phyloP scores from a whole-genome alignment of 1,140 invertebrate genomes.

The Apis cerana region DNA sequence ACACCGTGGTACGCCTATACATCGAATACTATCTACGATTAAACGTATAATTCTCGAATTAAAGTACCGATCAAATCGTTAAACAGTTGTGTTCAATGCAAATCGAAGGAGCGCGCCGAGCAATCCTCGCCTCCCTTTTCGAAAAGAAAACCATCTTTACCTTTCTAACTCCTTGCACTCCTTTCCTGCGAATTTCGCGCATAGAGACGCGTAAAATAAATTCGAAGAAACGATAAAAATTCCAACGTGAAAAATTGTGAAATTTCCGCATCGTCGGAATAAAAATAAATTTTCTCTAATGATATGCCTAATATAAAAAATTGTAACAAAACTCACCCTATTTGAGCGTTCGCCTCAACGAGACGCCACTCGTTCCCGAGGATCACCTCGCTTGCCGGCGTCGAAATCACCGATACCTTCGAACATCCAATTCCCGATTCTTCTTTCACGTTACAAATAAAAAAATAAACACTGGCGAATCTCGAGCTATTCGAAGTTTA shows the following conservation, averaged over 20 bases:
- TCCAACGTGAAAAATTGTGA: background rate
- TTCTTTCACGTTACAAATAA: too few relatives aligned
- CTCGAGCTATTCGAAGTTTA: background rate
- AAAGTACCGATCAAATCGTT: conserved; percentile 74
- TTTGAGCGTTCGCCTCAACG: background rate
- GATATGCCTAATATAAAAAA: too few relatives aligned
- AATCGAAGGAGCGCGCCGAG: conserved; percentile 61
- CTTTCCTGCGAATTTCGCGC: background rate
- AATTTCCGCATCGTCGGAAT: background rate
- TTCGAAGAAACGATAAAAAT: background rate
- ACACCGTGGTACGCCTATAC: conserved; percentile 59
- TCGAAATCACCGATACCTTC: conserved; percentile 30
- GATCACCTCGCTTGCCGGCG: conserved; percentile 12
- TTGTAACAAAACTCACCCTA: background rate
- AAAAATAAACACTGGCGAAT: background rate
- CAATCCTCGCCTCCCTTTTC: background rate
- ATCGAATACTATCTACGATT: conserved; percentile 67
- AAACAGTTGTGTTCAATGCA: conserved; percentile 73
- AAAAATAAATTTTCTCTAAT: too few relatives aligned
- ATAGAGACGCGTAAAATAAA: background rate
- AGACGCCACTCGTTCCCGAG: background rate
- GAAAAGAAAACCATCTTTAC: background rate
- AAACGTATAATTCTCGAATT: conserved; percentile 80
- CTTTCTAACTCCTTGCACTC: background rate
- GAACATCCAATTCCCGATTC: background rate